These are phyloP conservation scores for Argopecten irradians DNA, from an alignment of 1,140 invertebrate species.

Conservation along the genomic window DNA sequence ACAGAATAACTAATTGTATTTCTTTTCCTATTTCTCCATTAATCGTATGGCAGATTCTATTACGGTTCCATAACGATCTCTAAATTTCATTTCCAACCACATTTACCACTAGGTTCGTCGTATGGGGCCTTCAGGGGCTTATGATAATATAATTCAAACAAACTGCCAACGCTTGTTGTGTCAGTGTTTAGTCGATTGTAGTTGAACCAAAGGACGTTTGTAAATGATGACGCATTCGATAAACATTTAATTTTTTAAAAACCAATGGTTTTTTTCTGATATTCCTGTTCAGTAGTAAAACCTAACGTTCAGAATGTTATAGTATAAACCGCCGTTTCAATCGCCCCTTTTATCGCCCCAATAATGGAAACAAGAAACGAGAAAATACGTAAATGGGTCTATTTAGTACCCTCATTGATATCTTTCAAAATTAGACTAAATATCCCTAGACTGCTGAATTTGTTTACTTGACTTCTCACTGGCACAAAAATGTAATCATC, in stretches of 20 bases:
- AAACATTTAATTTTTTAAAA: no score
- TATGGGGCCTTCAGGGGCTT: neutral
- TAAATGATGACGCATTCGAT: no score
- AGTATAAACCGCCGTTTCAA: no score
- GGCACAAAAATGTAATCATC: conserved; percentile 3
- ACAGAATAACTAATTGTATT: neutral
- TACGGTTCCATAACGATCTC: neutral
- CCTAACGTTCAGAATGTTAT: no score
- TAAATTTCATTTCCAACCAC: neutral
- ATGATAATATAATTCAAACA: neutral
- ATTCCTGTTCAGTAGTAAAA: no score
- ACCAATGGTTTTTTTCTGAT: no score
- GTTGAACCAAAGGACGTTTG: no score
- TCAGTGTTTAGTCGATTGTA: no score
- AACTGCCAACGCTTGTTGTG: neutral
- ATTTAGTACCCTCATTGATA: neutral
- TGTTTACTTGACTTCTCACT: neutral
- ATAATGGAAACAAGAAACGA: neutral
- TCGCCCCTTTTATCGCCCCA: neutral
- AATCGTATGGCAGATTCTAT: neutral
- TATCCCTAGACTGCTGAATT: neutral
- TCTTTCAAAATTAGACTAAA: neutral
- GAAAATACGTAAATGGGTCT: conserved; percentile 15
- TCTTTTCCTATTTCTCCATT: neutral
- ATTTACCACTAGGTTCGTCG: neutral